phyloP scores from a whole-genome alignment of 2,888 invertebrate genomes.

The Apamea anceps region DNA sequence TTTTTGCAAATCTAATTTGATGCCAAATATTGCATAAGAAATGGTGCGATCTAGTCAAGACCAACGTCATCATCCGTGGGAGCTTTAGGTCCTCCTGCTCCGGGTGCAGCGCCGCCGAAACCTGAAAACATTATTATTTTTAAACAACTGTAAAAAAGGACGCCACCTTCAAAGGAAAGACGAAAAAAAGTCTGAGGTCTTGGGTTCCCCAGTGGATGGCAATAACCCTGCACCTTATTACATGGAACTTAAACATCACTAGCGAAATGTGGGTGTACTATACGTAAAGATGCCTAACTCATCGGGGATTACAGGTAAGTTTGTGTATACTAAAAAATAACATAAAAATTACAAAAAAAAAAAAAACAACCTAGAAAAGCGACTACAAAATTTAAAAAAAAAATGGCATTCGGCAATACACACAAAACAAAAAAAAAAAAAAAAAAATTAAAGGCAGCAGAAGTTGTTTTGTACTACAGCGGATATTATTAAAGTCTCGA shows the following conservation, averaged over 20 bases:
- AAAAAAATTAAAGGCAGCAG: background rate
- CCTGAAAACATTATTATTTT: conserved; percentile 65
- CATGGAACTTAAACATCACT: background rate
- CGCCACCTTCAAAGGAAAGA: background rate
- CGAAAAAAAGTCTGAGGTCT: background rate
- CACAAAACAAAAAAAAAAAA: background rate
- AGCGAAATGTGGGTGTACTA: background rate
- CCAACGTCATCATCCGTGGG: conserved; percentile 91
- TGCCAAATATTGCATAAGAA: conserved; percentile 54
- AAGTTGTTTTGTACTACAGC: background rate
- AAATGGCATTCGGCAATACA: background rate
- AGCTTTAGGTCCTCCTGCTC: conserved; percentile 77
- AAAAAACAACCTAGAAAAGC: background rate
- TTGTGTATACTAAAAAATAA: no score
- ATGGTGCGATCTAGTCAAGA: conserved; percentile 88
- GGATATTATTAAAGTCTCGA: background rate
- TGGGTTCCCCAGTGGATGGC: background rate
- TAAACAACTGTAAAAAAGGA: background rate
- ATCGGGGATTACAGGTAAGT: background rate
- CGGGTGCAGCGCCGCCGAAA: conserved; percentile 77
- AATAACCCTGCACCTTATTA: background rate
- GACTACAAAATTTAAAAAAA: background rate
- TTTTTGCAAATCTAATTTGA: conserved; percentile 52
- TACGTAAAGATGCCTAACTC: background rate
- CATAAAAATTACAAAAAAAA: no score